Percentiles rank a stretch among this genome's conserved stretches.
phyloP scores from a whole-genome alignment of 2,113 vertebrate genomes.

The Riparia riparia region DNA sequence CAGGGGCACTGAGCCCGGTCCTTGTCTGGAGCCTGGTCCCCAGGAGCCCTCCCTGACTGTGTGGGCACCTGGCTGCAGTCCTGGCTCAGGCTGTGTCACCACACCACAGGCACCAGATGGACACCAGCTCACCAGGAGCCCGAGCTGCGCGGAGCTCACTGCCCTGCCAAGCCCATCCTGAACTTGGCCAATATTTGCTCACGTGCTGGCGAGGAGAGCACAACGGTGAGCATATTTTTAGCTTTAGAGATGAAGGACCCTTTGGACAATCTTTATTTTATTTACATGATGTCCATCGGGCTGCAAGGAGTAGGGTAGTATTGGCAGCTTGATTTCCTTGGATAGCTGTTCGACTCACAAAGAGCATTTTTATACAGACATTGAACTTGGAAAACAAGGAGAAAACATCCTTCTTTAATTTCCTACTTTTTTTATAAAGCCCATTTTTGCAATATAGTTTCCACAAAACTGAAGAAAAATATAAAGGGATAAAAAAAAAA shows the following conservation, averaged over 20 bases:
- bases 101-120: not conserved
- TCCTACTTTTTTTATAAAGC: not conserved
- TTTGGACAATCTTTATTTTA: not conserved
- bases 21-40: not conserved
- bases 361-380: not conserved
- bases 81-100: not conserved
- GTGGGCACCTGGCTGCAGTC: not conserved
- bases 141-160: not conserved
- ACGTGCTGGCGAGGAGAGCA: not conserved
- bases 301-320: not conserved
- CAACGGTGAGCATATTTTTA: rapidly evolving
- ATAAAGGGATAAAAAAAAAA: not conserved
- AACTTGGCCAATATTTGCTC: not conserved
- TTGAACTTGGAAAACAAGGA: not conserved
- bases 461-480: not conserved
- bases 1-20: not conserved
- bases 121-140: rapidly evolving
- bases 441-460: not conserved
- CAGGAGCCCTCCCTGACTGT: rapidly evolving
- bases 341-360: not conserved
- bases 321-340: not conserved
- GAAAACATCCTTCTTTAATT: not conserved
- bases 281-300: not conserved
- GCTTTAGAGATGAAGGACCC: not conserved
- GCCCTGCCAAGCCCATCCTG: not conserved